These are phyloP conservation scores for Stegodyphus mimosarum DNA, from an alignment of 1,140 invertebrate species.

Conservation along the genomic window DNA sequence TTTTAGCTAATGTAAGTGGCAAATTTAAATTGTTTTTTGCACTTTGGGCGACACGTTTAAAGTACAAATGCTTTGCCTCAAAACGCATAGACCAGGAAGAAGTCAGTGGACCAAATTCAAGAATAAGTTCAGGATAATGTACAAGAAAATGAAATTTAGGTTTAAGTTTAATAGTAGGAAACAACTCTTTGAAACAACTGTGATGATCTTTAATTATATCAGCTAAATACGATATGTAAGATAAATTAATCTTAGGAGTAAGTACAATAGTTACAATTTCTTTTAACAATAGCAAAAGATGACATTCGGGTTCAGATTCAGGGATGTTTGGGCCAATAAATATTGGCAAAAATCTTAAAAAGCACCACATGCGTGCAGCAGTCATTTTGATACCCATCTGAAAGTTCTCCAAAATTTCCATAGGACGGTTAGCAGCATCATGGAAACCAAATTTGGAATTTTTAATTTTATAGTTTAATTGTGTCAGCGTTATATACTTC, in stretches of 20 bases:
- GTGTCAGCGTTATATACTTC: background rate
- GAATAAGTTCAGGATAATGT: background rate
- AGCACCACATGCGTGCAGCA: too few species aligned
- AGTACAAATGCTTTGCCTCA: background rate
- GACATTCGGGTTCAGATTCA: background rate
- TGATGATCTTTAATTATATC: constrained; percentile 3
- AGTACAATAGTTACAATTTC: constrained; percentile 9
- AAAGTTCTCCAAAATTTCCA: background rate
- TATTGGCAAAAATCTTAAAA: background rate
- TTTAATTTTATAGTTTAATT: background rate
- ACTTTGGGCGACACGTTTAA: background rate
- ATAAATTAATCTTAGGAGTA: background rate
- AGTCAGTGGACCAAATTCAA: background rate
- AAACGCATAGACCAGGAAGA: background rate
- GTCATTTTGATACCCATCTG: too few species aligned
- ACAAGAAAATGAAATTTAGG: constrained; percentile 8
- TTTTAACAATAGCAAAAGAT: background rate
- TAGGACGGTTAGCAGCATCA: background rate
- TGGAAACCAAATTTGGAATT: background rate
- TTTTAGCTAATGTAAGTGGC: background rate
- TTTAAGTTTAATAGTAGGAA: background rate
- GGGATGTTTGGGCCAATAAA: background rate
- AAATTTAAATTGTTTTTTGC: background rate
- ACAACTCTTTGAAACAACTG: background rate
- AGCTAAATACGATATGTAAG: background rate